Evolutionary conservation across 1,140 invertebrate genomes (phyloP), one percentile per base, ranked within the genome.

Genomic region (Atta cephalotes): DNA sequence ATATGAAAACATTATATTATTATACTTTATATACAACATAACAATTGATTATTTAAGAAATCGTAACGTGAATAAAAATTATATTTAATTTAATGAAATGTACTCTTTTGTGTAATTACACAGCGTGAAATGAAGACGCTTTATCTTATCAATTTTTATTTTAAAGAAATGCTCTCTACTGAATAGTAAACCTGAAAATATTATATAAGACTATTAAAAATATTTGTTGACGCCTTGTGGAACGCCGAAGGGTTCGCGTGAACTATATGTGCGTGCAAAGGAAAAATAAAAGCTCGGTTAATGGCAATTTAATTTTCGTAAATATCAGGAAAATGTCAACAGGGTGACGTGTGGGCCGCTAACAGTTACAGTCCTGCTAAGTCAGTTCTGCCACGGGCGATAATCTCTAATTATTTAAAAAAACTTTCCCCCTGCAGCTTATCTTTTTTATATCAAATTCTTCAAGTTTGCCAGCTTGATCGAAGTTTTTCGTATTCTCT

Each of bases 291-390:
- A 84, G 39, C 58, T 62, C 18, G 53, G 68, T 74, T 62, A 84
- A 84, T 84, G 70, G 80, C 56, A 84, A 84, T 74, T 56, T 84
- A 84, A 84, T 84, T 84, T 84, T 84, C 70, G 80, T 84, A 84
- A 84, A 84, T 84, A 84, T 74, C 68, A 84, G 71, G 39, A 2
- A 84, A 84, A 84, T 84, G 70, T 84, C 80, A 84, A 25, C 28
- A 76, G 39, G 70, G 53, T 76, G 39, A 84, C n/a, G 70, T 68
- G 70, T 84, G 39, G 70, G 70, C n/a, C 58, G 39, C 10, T 63
- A n/a, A 2, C 63, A 76, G 39, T 84, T 62, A 76, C n/a, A 14
- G 18, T 25, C 18, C 79, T 82, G 79, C 35, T 49, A 72, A 31
- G 49, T 71, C 35, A 72, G 18, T 49, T 35, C 18, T 82, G 56